Evolutionary conservation across 2,888 invertebrate species (phyloP).

Genomic region (Smittia sp.): DNA sequence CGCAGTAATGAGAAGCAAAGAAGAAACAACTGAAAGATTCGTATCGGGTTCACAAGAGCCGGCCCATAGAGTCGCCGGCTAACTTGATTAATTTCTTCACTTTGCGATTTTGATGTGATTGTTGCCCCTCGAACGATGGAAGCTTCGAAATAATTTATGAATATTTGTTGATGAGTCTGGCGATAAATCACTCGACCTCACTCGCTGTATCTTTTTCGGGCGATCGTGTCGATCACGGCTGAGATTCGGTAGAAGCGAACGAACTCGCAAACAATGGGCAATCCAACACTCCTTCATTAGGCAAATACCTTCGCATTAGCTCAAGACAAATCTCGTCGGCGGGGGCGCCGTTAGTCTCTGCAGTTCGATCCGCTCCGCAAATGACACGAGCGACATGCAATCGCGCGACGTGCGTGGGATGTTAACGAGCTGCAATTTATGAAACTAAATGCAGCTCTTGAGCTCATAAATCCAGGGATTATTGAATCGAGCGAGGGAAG

Average conservation of each 20-base stretch:
- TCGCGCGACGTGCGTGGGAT: background rate
- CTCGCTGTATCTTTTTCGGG: conserved; percentile 10
- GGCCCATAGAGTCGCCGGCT: conserved; percentile 9
- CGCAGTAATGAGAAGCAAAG: background rate
- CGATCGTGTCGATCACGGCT: conserved; percentile 16
- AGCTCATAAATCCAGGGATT: conserved; percentile 13
- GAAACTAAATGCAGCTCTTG: conserved; percentile 7
- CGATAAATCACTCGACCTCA: background rate
- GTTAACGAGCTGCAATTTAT: conserved; percentile 28
- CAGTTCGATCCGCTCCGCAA: background rate
- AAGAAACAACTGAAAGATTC: background rate
- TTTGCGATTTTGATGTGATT: conserved; percentile 21
- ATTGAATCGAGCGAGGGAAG: background rate
- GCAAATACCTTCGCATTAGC: background rate
- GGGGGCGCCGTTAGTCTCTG: background rate
- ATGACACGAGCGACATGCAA: background rate
- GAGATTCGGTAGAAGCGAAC: background rate
- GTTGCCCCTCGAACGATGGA: background rate
- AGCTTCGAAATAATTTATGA: conserved; percentile 14
- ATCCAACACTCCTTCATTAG: conserved; percentile 8
- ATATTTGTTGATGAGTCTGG: conserved; percentile 25
- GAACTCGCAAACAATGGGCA: conserved; percentile 17
- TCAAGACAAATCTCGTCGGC: background rate
- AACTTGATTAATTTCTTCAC: conserved; percentile 29
- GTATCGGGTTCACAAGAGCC: background rate